These are phyloP conservation scores for Drosophila cracens DNA, from an alignment of 2,888 invertebrate species.

Conservation along the genomic window DNA sequence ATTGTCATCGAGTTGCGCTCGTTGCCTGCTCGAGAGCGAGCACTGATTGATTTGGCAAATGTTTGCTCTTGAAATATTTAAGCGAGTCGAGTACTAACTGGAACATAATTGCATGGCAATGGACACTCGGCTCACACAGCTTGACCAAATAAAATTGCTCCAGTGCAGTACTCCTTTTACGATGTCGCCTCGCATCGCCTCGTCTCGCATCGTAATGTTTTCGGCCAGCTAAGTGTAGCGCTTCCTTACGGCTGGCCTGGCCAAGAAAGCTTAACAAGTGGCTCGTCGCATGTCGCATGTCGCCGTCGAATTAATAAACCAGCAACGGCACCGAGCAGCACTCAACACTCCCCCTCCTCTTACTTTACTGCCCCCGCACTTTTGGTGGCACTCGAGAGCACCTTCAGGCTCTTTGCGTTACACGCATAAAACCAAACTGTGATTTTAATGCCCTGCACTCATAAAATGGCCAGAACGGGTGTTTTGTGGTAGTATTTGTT, in stretches of 20 bases:
- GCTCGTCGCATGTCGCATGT: constrained; percentile 76
- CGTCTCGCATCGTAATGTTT: constrained; percentile 31
- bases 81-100: constrained; percentile 27
- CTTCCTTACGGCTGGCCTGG: constrained; percentile 31
- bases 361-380: not conserved
- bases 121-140: constrained; percentile 20
- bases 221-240: constrained; percentile 43
- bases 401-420: constrained; percentile 16
- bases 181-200: not conserved
- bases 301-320: constrained; percentile 70
- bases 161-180: not conserved
- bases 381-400: constrained; percentile 11
- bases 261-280: constrained; percentile 48
- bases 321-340: constrained; percentile 45
- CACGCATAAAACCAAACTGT: constrained; percentile 71
- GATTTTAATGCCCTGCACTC: constrained; percentile 52
- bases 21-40: not conserved
- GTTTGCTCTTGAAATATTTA: constrained; percentile 57
- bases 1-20: constrained; percentile 23
- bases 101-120: constrained; percentile 43
- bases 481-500: not conserved
- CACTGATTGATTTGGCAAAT: constrained; percentile 55
- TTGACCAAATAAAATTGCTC: not conserved
- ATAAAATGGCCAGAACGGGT: not conserved
- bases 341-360: constrained; percentile 24